phyloP scores from a whole-genome alignment of 2,113 vertebrate genomes.

The Paedocypris sp. region DNA sequence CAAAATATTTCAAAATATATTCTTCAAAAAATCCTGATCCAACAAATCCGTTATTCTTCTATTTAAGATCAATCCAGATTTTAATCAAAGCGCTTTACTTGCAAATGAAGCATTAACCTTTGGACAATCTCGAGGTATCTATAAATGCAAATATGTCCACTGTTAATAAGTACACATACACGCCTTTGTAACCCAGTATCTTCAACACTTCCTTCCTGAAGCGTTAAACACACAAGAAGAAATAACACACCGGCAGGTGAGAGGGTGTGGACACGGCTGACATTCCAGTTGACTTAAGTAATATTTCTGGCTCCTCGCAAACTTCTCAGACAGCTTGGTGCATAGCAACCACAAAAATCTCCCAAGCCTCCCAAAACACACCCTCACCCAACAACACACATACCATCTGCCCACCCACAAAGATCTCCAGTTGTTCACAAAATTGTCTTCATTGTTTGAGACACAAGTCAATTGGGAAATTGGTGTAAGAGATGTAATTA shows the following conservation, averaged over 20 bases:
- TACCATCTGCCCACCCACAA: constrained; percentile 32
- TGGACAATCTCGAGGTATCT: too few species aligned
- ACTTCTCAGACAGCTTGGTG: constrained; percentile 25
- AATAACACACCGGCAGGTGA: constrained; percentile 39
- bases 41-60: too few species aligned
- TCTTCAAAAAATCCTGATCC: too few species aligned
- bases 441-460: constrained; percentile 6
- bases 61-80: too few species aligned
- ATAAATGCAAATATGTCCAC: neutral
- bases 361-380: constrained; percentile 20
- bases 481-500: neutral
- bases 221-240: constrained; percentile 31
- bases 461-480: neutral
- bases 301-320: constrained; percentile 20
- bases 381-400: constrained; percentile 16
- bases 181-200: constrained; percentile 23
- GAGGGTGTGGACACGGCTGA: constrained; percentile 35
- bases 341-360: constrained; percentile 24
- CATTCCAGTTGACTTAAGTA: constrained; percentile 36
- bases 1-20: too few species aligned
- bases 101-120: too few species aligned
- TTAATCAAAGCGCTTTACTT: too few species aligned
- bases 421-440: constrained; percentile 30
- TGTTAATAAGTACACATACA: constrained; percentile 4
- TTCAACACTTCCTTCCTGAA: constrained; percentile 33